These are phyloP conservation scores for Centrocercus urophasianus DNA, from an alignment of 2,113 vertebrate genomes.

Conservation along the genomic window DNA sequence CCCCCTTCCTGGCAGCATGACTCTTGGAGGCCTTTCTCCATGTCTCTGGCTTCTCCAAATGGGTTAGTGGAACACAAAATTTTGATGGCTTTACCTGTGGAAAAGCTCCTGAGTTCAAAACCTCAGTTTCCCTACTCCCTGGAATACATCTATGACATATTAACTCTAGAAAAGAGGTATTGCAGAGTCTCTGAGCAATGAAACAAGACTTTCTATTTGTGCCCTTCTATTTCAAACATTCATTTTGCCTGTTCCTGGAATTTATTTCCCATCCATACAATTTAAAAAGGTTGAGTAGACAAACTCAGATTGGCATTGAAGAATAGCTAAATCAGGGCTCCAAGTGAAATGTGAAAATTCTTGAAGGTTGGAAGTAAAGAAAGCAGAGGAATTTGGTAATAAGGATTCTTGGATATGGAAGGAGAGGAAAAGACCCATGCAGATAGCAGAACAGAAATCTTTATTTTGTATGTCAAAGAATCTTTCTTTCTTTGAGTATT, in stretches of 20 bases:
- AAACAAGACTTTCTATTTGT: neutral
- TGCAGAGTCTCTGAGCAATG: conserved; percentile 26
- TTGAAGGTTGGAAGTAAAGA: neutral
- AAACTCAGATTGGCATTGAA: neutral
- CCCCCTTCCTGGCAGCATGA: conserved; percentile 48
- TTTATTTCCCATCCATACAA: neutral
- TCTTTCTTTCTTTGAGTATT: neutral
- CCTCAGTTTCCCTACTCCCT: conserved; percentile 41
- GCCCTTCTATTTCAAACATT: neutral
- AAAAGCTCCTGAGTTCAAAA: conserved; percentile 62
- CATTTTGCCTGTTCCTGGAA: neutral
- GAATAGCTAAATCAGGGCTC: neutral
- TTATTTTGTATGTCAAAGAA: neutral
- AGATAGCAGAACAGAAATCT: neutral
- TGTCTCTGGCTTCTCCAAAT: conserved; percentile 49
- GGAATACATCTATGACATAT: conserved; percentile 33
- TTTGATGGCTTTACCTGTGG: conserved; percentile 50
- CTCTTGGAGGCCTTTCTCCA: conserved; percentile 51
- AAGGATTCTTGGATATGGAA: neutral
- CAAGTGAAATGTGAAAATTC: neutral
- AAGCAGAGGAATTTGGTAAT: neutral
- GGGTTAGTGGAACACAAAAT: conserved; percentile 54
- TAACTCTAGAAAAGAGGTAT: conserved; percentile 4
- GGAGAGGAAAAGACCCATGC: neutral
- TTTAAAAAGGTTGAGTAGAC: neutral